phyloP scores from a whole-genome alignment of 2,797 vertebrate genomes.

The Sarcophilus harrisii region DNA sequence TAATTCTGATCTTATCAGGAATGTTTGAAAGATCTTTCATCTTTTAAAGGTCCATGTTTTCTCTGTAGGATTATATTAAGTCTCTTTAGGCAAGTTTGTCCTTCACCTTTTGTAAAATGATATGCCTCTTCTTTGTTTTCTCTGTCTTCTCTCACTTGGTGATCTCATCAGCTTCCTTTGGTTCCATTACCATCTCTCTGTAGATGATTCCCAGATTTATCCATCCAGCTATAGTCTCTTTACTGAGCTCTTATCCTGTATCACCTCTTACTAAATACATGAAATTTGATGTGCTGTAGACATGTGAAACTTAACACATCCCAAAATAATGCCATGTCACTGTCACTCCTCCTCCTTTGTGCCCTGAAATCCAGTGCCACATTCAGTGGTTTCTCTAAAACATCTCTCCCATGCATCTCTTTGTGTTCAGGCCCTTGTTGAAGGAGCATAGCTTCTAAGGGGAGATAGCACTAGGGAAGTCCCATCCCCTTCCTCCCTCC shows the following conservation, averaged over 20 bases:
- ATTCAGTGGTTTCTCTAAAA: neutral
- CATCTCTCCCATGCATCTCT: neutral
- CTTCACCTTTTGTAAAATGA: neutral
- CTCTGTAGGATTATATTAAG: neutral
- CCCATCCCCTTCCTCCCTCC: too few species aligned
- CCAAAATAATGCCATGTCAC: neutral
- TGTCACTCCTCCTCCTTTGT: neutral
- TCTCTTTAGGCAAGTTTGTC: neutral
- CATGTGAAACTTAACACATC: neutral
- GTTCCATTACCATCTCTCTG: neutral
- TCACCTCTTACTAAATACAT: neutral
- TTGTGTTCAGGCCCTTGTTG: neutral
- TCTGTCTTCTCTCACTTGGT: neutral
- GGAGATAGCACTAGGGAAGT: too few species aligned
- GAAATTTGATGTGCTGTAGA: neutral
- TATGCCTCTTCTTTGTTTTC: neutral
- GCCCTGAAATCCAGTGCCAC: neutral
- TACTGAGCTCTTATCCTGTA: neutral
- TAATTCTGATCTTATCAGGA: neutral
- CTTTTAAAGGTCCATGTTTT: neutral
- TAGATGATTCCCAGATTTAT: neutral
- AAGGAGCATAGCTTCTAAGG: too few species aligned
- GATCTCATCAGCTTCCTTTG: neutral
- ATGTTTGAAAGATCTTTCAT: neutral
- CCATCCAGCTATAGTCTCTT: neutral